Evolutionary conservation across 1,140 invertebrate genomes (phyloP), one percentile per base, ranked within the genome.

Genomic region (Coelopa frigida): DNA sequence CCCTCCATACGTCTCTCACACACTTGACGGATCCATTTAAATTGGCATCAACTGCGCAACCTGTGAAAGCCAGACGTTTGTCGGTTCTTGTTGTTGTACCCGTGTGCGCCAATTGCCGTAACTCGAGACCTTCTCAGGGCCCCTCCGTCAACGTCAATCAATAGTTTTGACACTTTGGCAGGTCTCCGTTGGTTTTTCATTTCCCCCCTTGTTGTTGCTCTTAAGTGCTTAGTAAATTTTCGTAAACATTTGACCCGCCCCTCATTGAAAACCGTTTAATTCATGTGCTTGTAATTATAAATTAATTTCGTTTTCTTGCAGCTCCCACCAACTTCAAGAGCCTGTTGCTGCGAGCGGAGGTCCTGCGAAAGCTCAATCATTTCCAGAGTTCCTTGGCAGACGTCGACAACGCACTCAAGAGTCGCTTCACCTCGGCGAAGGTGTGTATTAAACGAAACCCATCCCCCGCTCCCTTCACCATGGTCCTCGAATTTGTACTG

Each of bases 401-500:
- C 68, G 83, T 84, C 48, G 81, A 84, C 54, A 72, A 74, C 49
- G 80, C 81, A 10, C 72, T 85, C 33, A 73, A 75, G 54, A 61
- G 82, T 26, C 73, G 80, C 48, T 83, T 84, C 24, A 77, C 81
- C 47, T 88, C 84, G 78, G 76, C 80, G 47, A 86, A 86, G 74
- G 83, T 84, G 60, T 73, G 63, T 54, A 23, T 4, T 21, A 12
- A 29, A 31, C 5, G n/a, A n/a, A n/a, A n/a, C n/a, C n/a, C n/a
- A n/a, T n/a, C n/a, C n/a, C n/a, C n/a, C n/a, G n/a, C n/a, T n/a
- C n/a, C n/a, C n/a, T n/a, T n/a, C n/a, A n/a, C n/a, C n/a, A n/a
- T n/a, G n/a, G n/a, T n/a, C n/a, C n/a, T n/a, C n/a, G n/a, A n/a
- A n/a, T n/a, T n/a, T n/a, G n/a, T n/a, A n/a, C n/a, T n/a, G n/a